Percentiles rank a stretch among this genome's conserved stretches.
phyloP scores from a whole-genome alignment of 2,797 vertebrate genomes.

The Sebastes hubbsi region DNA sequence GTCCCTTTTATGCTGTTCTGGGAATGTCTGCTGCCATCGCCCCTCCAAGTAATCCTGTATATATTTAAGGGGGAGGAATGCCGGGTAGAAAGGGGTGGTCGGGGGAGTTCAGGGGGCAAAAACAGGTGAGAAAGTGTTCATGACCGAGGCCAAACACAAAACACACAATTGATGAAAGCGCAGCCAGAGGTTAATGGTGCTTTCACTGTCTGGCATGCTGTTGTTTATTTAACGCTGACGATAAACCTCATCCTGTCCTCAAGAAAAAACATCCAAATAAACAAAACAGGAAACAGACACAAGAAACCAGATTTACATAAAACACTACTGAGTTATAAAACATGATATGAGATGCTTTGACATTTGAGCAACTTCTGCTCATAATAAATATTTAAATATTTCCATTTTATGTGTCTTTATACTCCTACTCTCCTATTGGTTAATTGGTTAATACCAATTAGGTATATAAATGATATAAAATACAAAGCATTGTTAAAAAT shows the following conservation, averaged over 20 bases:
- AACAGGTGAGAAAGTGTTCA: slow-evolving; percentile 56
- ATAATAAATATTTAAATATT: neutral
- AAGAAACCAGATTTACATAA: neutral
- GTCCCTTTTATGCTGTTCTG: slow-evolving; percentile 64
- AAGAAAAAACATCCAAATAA: neutral
- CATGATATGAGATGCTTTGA: neutral
- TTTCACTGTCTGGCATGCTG: slow-evolving; percentile 15
- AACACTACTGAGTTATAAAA: neutral
- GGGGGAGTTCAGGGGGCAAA: neutral
- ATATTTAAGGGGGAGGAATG: slow-evolving; percentile 35
- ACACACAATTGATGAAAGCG: slow-evolving; percentile 58
- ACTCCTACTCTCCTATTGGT: neutral
- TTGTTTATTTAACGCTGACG: neutral
- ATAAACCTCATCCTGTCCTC: neutral
- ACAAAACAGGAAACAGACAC: neutral
- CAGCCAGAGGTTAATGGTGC: slow-evolving; percentile 34
- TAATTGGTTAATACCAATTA: neutral
- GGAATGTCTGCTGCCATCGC: slow-evolving; percentile 61
- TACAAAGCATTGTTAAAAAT: neutral
- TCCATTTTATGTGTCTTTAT: too few relatives aligned
- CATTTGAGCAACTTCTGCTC: neutral
- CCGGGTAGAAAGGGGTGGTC: neutral
- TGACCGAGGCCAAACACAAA: slow-evolving; percentile 32
- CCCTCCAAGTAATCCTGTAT: slow-evolving; percentile 61
- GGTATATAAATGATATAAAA: neutral